Evolutionary conservation across 2,888 invertebrate species (phyloP), one percentile per base, ranked within the genome.

Genomic region (Meteorus cinctellus): DNA sequence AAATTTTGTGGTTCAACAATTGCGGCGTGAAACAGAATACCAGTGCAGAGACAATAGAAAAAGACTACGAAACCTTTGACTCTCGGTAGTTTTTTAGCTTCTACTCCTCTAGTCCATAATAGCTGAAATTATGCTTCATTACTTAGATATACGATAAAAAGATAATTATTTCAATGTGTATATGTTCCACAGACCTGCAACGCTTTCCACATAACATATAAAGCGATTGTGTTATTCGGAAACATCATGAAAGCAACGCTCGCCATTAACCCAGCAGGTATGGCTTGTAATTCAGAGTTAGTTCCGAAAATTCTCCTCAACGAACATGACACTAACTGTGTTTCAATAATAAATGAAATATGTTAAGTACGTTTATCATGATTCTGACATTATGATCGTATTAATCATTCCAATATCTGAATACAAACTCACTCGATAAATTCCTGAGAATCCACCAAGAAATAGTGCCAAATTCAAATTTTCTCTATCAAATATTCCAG

Each of bases 131-230:
- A 31, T 34, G 68, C 55, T n/a, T 29, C 51, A 19, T 29, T 51
- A 19, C 31, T 51, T 27, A n/a, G 48, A 60, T 34, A 36, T 45
- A 48, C 19, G 12, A 55, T 29, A 63, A 12, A 34, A 41, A n/a
- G 34, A 29, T 51, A 73, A 51, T 67, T 16, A 36, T 60, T 70
- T n/a, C 6, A 36, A 45, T 51, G 41, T 41, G 24, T 29, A 14
- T 65, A 60, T 79, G 65, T 59, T 68, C 71, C 19, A 77, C 83
- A 85, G 87, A 95, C 96, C 92, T 96, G 96, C 59, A 95, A 90
- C 65, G 94, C 92, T 90, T 96, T 96, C 94, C 96, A 96, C 90
- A 95, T 92, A 6, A 95, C 92, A 88, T 96, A 96, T 36, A 96
- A 91, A n/a, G 96, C 94, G 70, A 96, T 92, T 0, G 95, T 94